Percentiles rank a stretch among this genome's conserved stretches.
Evolutionary conservation across 2,797 vertebrate genomes (phyloP).

Genomic region (Phoxinus dragarum): DNA sequence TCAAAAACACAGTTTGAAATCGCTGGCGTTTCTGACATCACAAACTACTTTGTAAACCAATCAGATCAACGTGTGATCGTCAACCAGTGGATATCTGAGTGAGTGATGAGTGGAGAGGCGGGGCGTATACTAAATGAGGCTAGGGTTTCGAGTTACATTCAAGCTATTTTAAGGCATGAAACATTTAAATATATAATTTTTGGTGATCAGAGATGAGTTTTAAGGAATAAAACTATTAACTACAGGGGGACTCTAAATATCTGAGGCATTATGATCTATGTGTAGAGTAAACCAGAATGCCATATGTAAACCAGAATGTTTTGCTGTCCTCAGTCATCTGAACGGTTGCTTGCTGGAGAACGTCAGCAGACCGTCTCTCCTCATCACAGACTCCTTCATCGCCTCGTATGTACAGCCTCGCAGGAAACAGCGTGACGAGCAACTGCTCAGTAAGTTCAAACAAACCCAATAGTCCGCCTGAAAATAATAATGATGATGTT

Average conservation of each 20-base stretch:
- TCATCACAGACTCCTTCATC: constrained; percentile 98
- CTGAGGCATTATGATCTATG: not conserved
- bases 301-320: not conserved
- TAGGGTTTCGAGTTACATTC: no score
- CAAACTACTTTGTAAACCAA: no score
- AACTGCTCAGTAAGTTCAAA: constrained; percentile 89
- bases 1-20: no score
- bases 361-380: constrained; percentile 93
- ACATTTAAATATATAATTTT: no score
- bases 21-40: no score
- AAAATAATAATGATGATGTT: not conserved
- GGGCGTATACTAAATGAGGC: no score
- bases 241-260: not conserved
- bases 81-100: no score
- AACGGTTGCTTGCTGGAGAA: constrained; percentile 97
- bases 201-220: no score
- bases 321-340: constrained; percentile 83
- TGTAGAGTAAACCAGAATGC: not conserved
- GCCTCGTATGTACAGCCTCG: constrained; percentile 94
- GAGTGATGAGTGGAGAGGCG: no score
- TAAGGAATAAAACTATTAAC: not conserved
- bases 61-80: no score
- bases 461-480: not conserved
- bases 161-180: no score
- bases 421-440: constrained; percentile 96